Evolutionary conservation across 1,140 invertebrate genomes (phyloP).

Genomic region (Drosophila sulfurigaster): DNA sequence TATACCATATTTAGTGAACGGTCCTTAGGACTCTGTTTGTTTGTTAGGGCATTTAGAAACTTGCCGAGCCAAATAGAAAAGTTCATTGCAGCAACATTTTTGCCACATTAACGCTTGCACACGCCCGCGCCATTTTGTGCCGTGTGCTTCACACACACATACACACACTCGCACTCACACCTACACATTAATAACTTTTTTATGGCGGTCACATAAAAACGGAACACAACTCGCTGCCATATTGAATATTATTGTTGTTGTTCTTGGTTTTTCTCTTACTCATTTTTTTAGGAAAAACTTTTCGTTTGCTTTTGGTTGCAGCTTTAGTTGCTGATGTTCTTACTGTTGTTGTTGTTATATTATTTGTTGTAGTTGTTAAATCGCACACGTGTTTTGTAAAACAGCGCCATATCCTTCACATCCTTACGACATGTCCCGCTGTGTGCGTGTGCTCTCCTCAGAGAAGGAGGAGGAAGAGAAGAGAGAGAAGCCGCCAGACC

Average conservation of each 20-base stretch:
- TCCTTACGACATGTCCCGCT: slow-evolving; percentile 68
- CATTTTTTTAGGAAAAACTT: slow-evolving; percentile 43
- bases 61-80: slow-evolving; percentile 54
- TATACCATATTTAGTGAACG: neutral
- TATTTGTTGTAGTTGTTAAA: slow-evolving; percentile 74
- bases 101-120: slow-evolving; percentile 81
- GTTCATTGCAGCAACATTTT: slow-evolving; percentile 72
- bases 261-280: neutral
- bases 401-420: slow-evolving; percentile 75
- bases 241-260: slow-evolving; percentile 58
- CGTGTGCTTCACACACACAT: slow-evolving; percentile 16
- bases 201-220: slow-evolving; percentile 76
- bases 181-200: slow-evolving; percentile 76
- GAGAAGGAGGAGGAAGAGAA: neutral
- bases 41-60: slow-evolving; percentile 23
- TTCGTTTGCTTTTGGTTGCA: slow-evolving; percentile 37
- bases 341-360: slow-evolving; percentile 58
- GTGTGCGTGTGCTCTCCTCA: slow-evolving; percentile 34
- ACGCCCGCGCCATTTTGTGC: slow-evolving; percentile 74
- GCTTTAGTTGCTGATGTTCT: slow-evolving; percentile 53
- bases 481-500: neutral
- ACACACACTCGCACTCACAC: slow-evolving; percentile 4
- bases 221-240: slow-evolving; percentile 75
- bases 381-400: slow-evolving; percentile 80
- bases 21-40: neutral